phyloP scores from a whole-genome alignment of 2,113 vertebrate species.

The Acanthisitta chloris region DNA sequence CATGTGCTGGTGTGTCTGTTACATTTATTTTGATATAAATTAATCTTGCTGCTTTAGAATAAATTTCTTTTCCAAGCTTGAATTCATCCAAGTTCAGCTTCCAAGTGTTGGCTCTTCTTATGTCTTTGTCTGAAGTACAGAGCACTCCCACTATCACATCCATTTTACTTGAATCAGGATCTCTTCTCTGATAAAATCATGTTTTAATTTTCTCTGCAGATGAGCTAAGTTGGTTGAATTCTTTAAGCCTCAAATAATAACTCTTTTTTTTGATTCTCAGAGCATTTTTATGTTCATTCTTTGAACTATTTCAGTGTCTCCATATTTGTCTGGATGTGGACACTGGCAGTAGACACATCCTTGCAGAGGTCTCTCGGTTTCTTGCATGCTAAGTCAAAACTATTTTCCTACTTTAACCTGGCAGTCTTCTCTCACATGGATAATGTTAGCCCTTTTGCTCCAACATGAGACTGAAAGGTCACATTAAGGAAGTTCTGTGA shows the following conservation, averaged over 20 bases:
- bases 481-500: background rate
- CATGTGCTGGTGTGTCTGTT: background rate
- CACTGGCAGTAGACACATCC: background rate
- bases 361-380: background rate
- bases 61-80: background rate
- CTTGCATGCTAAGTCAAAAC: background rate
- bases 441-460: background rate
- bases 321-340: background rate
- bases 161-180: background rate
- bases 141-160: background rate
- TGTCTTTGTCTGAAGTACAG: background rate
- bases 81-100: background rate
- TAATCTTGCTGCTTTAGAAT: background rate
- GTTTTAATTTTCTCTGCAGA: background rate
- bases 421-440: background rate
- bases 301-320: background rate
- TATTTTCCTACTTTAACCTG: background rate
- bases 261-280: background rate
- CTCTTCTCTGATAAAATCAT: background rate
- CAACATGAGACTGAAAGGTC: background rate
- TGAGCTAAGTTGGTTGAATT: background rate
- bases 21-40: background rate
- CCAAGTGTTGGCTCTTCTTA: background rate
- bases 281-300: background rate
- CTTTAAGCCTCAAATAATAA: background rate